Conservation (phyloP, 2,888 invertebrate species). For the Drosophila neotestacea region DNA sequence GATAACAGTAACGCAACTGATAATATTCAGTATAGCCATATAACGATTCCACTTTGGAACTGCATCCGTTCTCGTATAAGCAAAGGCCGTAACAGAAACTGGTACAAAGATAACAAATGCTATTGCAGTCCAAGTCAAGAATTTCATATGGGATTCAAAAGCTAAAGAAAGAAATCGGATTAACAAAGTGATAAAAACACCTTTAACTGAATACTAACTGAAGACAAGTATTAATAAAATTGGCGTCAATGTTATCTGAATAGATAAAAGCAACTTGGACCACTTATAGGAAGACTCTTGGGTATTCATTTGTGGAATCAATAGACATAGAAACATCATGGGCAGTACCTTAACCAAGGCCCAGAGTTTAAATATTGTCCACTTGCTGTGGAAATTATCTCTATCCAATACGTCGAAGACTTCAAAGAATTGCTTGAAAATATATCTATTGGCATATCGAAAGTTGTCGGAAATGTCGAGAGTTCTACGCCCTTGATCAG, state of each 20-base stretch:
- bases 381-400: constrained; percentile 12
- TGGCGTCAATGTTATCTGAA: constrained; percentile 41
- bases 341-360: constrained; percentile 35
- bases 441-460: constrained; percentile 3
- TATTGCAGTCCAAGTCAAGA: neutral
- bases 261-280: constrained; percentile 44
- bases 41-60: constrained; percentile 36
- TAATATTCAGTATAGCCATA: constrained; percentile 2
- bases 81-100: neutral
- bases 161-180: neutral
- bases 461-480: neutral
- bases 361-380: constrained; percentile 39
- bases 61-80: constrained; percentile 27
- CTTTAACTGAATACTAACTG: constrained; percentile 11
- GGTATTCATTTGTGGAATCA: constrained; percentile 40
- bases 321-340: constrained; percentile 19
- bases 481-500: neutral
- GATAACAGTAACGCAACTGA: constrained; percentile 2
- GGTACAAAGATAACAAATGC: constrained; percentile 3
- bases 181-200: neutral
- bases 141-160: neutral
- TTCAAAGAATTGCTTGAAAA: constrained; percentile 26
- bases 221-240: neutral
- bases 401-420: constrained; percentile 35
- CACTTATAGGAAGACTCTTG: constrained; percentile 1